Evolutionary conservation across 2,888 invertebrate species (phyloP), one percentile per base, ranked within the genome.

Genomic region (Heteromurus nitidus): DNA sequence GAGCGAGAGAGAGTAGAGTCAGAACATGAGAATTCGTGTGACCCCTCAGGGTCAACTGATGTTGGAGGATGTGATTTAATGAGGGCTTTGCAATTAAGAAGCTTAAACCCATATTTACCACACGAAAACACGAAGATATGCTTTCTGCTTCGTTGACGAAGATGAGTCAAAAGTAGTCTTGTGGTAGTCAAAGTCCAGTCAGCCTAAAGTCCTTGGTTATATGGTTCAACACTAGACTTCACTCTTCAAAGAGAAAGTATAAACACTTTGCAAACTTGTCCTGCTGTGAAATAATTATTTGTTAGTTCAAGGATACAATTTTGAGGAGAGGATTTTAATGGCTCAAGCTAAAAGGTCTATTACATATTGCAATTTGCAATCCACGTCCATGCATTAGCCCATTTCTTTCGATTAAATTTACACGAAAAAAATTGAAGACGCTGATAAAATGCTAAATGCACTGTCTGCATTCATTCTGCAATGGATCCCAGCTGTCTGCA

Each of bases 401-500:
- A n/a, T n/a, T n/a, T n/a, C n/a, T n/a, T n/a, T n/a, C n/a, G n/a
- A 44, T 44, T 44, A 44, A 44, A 44, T 9, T 13, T 44, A 44
- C 9, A 44, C 3, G 44, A 44, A n/a, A 44, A 44, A n/a, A n/a
- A 9, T n/a, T 3, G 44, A 44, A 36, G 13, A 36, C 13, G 36
- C 13, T 44, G 44, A 44, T 44, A 44, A 44, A n/a, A 9, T 44
- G n/a, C n/a, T 44, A n/a, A n/a, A 2, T 3, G n/a, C 44, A 13
- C 36, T 36, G 7, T 13, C 13, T 36, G 5, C 13, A 9, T 5
- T 36, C 36, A 36, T 36, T 36, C 7, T 36, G 36, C 5, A 36
- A 36, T 36, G 36, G 36, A 36, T 36, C 50, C 5, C 50, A 50
- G 50, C 50, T 50, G 50, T 50, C 50, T 50, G 20, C 50, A 50